Evolutionary conservation across 2,888 invertebrate genomes (phyloP), one percentile per base, ranked within the genome.

Genomic region (Orchestes rusci): DNA sequence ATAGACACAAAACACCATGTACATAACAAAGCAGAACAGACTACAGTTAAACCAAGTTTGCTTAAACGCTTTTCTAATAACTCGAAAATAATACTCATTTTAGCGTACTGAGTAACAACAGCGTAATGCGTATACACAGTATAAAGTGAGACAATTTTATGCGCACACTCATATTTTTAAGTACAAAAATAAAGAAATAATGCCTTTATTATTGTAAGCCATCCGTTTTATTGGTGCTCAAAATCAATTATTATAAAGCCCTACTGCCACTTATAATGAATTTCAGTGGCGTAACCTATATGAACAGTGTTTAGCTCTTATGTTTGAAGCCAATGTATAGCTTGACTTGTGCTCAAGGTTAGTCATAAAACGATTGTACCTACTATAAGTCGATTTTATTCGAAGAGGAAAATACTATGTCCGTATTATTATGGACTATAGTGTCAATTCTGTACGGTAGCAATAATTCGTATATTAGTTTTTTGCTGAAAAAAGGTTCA

Each of bases 141-240:
- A n/a, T n/a, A n/a, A n/a, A n/a, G n/a, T n/a, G n/a, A n/a, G n/a
- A n/a, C n/a, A n/a, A n/a, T n/a, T n/a, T n/a, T n/a, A 51, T 40
- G 40, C 47, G 43, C 49, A 47, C 47, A 48, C 40, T 34, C 27
- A 45, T 43, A 31, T 31, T 38, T 35, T 34, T 43, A 45, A 41
- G 41, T 45, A 48, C 40, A 50, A 43, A 46, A 45, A 36, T 33
- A 34, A 41, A 46, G n/a, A n/a, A 29, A 43, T 18, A 42, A 48
- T 52, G 54, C 55, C 56, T 56, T 56, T 52, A 55, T 41, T 50
- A 43, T 52, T 48, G 47, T 50, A 55, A 52, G 53, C 54, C 55
- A 55, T 56, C 56, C 56, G 54, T 36, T 43, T 51, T 51, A 53
- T 52, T 53, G 55, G 54, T 56, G 56, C 56, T 56, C 55, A 54